Conservation (phyloP, 2,888 invertebrate genomes). For the Eutolmus rufibarbis region DNA sequence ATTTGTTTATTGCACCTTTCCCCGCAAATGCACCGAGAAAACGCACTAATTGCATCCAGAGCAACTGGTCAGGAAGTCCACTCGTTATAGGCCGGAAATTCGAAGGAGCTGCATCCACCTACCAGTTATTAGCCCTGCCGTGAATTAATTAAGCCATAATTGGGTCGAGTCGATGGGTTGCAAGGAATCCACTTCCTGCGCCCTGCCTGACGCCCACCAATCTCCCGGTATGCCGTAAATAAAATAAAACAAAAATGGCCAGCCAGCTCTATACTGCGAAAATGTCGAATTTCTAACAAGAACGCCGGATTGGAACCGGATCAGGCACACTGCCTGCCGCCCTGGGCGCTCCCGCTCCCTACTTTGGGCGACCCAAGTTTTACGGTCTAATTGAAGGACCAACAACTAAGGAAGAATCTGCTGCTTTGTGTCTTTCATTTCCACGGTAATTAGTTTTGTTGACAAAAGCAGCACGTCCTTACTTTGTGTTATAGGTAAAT, state of each 20-base stretch:
- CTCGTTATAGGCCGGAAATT: constrained; percentile 14
- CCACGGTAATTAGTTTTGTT: constrained; percentile 41
- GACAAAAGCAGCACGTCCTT: constrained; percentile 15
- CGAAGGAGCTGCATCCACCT: not conserved
- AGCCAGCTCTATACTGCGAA: not conserved
- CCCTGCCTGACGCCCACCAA: not conserved
- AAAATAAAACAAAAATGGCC: not conserved
- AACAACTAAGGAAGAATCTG: constrained; percentile 18
- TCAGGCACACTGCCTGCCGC: not conserved
- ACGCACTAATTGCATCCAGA: not conserved
- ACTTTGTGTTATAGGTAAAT: constrained; percentile 36
- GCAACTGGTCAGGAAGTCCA: not conserved
- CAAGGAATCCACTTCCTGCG: not conserved
- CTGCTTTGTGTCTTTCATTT: constrained; percentile 32
- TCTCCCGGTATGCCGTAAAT: not conserved
- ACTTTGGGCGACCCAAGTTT: not conserved
- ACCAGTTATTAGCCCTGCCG: not conserved
- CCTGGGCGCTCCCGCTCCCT: not conserved
- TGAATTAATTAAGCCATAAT: constrained; percentile 35
- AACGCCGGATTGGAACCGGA: not conserved
- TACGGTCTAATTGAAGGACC: constrained; percentile 33
- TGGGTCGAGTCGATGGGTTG: not conserved
- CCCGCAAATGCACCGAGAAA: not conserved
- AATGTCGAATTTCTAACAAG: constrained; percentile 8
- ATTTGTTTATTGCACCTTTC: not conserved